These are phyloP conservation scores for Ormyrus nitidulus DNA, from an alignment of 2,888 invertebrate species.

Conservation along the genomic window DNA sequence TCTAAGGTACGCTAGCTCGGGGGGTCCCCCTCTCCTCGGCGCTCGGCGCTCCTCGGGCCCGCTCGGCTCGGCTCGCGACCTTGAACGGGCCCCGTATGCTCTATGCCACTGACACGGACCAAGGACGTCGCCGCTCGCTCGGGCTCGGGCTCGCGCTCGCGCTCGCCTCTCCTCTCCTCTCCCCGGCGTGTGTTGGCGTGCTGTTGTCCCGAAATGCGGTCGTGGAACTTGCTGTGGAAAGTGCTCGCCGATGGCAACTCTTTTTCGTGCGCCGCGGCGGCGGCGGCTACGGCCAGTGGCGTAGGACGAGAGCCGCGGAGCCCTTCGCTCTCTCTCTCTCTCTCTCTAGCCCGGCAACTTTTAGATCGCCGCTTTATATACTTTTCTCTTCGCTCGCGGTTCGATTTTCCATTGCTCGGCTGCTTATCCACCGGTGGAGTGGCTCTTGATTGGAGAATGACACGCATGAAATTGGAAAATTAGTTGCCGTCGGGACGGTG, in stretches of 20 bases:
- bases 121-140: conserved; percentile 70
- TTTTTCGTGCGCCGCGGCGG: conserved; percentile 34
- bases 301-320: conserved; percentile 18
- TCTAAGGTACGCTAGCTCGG: too few species aligned
- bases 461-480: too few species aligned
- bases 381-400: too few species aligned
- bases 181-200: conserved; percentile 72
- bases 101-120: conserved; percentile 76
- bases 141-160: conserved; percentile 5
- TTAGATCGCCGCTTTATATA: too few species aligned
- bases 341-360: too few species aligned
- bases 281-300: conserved; percentile 36
- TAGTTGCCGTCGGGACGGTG: too few species aligned
- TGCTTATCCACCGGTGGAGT: too few species aligned
- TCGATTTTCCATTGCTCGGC: too few species aligned
- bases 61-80: conserved; percentile 66
- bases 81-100: conserved; percentile 75
- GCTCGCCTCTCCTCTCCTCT: conserved; percentile 14
- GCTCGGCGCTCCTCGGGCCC: conserved; percentile 60
- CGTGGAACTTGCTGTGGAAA: conserved; percentile 73
- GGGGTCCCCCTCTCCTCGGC: background rate
- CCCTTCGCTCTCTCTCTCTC: background rate
- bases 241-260: conserved; percentile 70
- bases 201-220: conserved; percentile 74
- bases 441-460: too few species aligned